A percentile compares a stretch with the other conserved stretches of the same genome.
Conservation (phyloP, 2,113 vertebrate genomes). For the Vulpes ferrilata region DNA sequence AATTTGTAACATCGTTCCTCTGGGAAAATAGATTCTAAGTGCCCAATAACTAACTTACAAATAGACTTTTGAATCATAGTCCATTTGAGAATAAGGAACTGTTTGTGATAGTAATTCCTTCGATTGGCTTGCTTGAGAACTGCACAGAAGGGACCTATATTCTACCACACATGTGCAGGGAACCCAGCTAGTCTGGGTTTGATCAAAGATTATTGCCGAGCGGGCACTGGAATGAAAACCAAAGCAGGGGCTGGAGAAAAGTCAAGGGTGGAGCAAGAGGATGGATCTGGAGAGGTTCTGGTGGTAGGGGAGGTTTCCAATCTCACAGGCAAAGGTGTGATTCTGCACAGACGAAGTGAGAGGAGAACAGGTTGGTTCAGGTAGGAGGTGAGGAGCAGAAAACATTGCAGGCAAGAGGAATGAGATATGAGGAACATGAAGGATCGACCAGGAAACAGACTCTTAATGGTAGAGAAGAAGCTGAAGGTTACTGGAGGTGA, state of each 20-base stretch:
- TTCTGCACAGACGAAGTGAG: not conserved
- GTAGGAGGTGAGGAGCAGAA: not conserved
- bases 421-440: not conserved
- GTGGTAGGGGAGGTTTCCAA: not conserved
- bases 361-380: not conserved
- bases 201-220: slow-evolving; percentile 76
- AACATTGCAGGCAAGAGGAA: not conserved
- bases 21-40: slow-evolving; percentile 80
- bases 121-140: slow-evolving; percentile 60
- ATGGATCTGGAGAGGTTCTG: not conserved
- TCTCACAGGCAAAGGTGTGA: not conserved
- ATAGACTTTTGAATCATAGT: slow-evolving; percentile 79
- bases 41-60: slow-evolving; percentile 79
- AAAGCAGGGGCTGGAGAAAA: not conserved
- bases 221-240: slow-evolving; percentile 53
- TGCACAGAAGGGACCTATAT: slow-evolving; percentile 79
- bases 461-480: not conserved
- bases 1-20: slow-evolving; percentile 72
- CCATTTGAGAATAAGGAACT: slow-evolving; percentile 78
- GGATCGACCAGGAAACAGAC: not conserved
- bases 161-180: slow-evolving; percentile 65
- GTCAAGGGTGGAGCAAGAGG: not conserved
- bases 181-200: slow-evolving; percentile 68
- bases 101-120: slow-evolving; percentile 72
- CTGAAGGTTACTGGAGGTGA: not conserved